Base-by-base conservation (phyloP, 1,140 invertebrate species). In the Conus betulinus region DNA sequence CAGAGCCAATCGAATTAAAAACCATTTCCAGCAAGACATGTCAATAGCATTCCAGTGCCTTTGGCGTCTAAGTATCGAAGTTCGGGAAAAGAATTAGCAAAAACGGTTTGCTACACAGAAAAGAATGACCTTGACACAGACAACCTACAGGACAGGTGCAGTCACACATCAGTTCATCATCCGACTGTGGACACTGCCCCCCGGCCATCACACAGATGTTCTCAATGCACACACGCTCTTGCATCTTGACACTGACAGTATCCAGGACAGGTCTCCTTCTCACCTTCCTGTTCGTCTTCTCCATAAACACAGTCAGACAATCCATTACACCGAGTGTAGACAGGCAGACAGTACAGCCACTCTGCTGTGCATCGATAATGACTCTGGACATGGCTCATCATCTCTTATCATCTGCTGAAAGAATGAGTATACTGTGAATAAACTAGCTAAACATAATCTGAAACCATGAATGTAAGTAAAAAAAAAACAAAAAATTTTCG, bases 301-400 rank as follows among this genome's bases (percentile, higher is more conserved):
- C 71, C 20, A n/a, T 8, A 20, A 8, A 25, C 8, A 27, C 88
- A 89, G 88, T 89, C 88, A 23, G 39, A 25, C 25, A 87, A 23
- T 8, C 85, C 88, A 67, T 89, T 89, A 76, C 88, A 89, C 25
- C 78, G 85, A 52, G 86, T 74, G 63, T 87, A 85, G 17, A 88
- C 57, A 23, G 87, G 89, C 0, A 88, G 83, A 52, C 87, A 85
- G 60, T 85, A 63, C 10, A 63, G 60, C 60, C 60, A 63, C 17
- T 63, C 60, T 63, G 60, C 17, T 63, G 60, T 63, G 60, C 60
- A 63, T 2, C 17, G 60, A 63, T 63, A 63, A 63, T 63, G 60
- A 63, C 60, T 63, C 11, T 63, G 60, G 17, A 20, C 60, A 63
- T 11, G 60, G 60, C 11, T 63, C 60, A 63, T 63, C 11, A 63